Conservation (phyloP, 2,888 invertebrate genomes). For the Megamerina dolium region DNA sequence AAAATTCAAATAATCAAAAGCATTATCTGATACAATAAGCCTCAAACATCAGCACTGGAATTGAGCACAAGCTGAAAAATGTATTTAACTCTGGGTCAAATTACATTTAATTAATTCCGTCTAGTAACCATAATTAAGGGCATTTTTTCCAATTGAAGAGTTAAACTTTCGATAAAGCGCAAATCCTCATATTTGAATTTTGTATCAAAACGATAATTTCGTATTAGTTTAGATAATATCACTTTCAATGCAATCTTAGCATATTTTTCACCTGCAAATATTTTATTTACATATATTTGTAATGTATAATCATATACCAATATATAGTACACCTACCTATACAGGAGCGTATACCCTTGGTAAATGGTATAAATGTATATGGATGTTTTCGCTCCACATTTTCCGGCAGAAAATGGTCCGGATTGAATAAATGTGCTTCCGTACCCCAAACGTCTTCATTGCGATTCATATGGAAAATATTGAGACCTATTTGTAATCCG, state of each 20-base stretch:
- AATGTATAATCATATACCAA: not conserved
- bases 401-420: constrained; percentile 27
- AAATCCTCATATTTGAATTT: constrained; percentile 19
- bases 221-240: constrained; percentile 16
- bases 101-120: too few species aligned
- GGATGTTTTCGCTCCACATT: constrained; percentile 24
- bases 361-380: constrained; percentile 31
- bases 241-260: constrained; percentile 21
- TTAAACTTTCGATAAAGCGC: constrained; percentile 7
- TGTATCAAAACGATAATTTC: constrained; percentile 22
- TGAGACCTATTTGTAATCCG: constrained; percentile 18
- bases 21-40: too few species aligned
- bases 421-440: constrained; percentile 25
- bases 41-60: too few species aligned
- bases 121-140: too few species aligned
- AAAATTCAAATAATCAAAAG: too few species aligned
- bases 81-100: too few species aligned
- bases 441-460: constrained; percentile 29
- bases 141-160: constrained; percentile 14
- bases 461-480: constrained; percentile 26
- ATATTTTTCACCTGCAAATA: constrained; percentile 27
- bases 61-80: too few species aligned
- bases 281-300: not conserved
- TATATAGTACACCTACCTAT: constrained; percentile 22
- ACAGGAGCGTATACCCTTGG: constrained; percentile 30